These are phyloP conservation scores for Micromys minutus DNA, from an alignment of 2,113 vertebrate genomes.

Conservation along the genomic window DNA sequence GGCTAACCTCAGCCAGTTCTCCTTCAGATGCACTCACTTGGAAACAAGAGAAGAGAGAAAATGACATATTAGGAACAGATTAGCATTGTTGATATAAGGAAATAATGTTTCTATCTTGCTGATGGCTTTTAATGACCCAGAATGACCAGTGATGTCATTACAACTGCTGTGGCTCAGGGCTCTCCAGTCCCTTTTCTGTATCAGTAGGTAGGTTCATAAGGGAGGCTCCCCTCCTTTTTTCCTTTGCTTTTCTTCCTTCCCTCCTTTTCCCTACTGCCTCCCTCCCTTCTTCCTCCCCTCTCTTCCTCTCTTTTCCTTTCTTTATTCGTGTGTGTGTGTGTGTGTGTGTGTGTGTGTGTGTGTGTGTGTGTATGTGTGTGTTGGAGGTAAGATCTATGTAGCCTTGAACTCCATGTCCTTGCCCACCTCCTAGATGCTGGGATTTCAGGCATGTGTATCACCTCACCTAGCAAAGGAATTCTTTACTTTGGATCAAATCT, in stretches of 20 bases:
- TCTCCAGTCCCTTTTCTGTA: neutral
- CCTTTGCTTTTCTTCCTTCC: neutral
- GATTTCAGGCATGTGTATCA: neutral
- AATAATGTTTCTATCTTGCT: neutral
- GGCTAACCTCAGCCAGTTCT: neutral
- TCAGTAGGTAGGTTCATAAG: neutral
- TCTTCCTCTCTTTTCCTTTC: too few relatives aligned
- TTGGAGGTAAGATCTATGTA: too few relatives aligned
- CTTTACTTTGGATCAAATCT: constrained; percentile 41
- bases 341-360: too few relatives aligned
- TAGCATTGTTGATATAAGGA: constrained; percentile 5
- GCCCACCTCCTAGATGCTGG: neutral
- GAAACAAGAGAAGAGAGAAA: constrained; percentile 30
- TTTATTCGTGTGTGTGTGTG: too few relatives aligned
- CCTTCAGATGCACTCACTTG: neutral
- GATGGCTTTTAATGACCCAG: neutral
- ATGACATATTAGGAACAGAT: neutral
- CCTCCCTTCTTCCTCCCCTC: neutral
- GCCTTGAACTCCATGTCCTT: neutral
- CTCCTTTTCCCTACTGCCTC: neutral
- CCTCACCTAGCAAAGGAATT: neutral
- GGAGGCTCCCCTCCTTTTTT: neutral
- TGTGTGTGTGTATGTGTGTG: too few relatives aligned
- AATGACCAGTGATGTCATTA: neutral
- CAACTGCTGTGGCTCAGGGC: neutral